Conservation (phyloP, 2,888 invertebrate species). For the Netelia fuscicornis region DNA sequence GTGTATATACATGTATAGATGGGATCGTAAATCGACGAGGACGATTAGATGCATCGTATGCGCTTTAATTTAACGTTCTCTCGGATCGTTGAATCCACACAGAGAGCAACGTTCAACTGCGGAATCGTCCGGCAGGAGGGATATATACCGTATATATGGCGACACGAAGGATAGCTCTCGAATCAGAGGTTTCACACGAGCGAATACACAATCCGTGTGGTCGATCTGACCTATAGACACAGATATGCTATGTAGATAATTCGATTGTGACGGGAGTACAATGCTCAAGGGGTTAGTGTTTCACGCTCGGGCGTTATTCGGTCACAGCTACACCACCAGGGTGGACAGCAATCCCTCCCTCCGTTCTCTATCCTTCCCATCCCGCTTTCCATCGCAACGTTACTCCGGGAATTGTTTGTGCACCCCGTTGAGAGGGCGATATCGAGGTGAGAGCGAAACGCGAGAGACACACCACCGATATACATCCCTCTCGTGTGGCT, state of each 20-base stretch:
- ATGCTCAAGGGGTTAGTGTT: conserved; percentile 61
- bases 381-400: conserved; percentile 58
- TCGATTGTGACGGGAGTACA: conserved; percentile 71
- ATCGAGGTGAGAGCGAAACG: conserved; percentile 65
- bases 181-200: conserved; percentile 55
- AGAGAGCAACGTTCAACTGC: conserved; percentile 37
- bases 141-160: neutral
- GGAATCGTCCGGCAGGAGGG: conserved; percentile 39
- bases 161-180: conserved; percentile 6
- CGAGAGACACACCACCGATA: conserved; percentile 53
- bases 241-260: conserved; percentile 72
- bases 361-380: conserved; percentile 15
- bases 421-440: conserved; percentile 72
- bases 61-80: conserved; percentile 58
- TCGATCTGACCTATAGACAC: conserved; percentile 64
- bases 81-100: conserved; percentile 34
- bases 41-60: conserved; percentile 44
- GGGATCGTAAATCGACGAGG: conserved; percentile 32
- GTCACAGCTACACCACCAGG: conserved; percentile 42
- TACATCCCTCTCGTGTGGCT: conserved; percentile 64
- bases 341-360: conserved; percentile 26
- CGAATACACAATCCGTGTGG: conserved; percentile 56
- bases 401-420: conserved; percentile 65
- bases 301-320: conserved; percentile 45
- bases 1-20: neutral